Evolutionary conservation across 2,888 invertebrate species (phyloP).

Genomic region (Nephrotoma guestfalica): DNA sequence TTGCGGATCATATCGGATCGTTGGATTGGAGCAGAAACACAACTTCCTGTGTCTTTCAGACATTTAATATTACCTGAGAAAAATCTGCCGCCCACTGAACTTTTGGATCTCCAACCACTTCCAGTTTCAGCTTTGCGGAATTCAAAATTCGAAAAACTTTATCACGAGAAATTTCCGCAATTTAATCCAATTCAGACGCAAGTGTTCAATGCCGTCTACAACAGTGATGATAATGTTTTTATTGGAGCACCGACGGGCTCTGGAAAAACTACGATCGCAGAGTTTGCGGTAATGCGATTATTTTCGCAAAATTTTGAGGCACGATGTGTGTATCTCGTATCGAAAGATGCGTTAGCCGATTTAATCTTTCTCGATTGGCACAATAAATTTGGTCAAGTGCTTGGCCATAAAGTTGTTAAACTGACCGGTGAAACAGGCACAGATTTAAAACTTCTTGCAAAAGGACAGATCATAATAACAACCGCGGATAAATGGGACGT

Average conservation of each 20-base stretch:
- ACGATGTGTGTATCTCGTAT: constrained; percentile 85
- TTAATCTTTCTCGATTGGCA: constrained; percentile 85
- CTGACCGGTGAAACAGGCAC: constrained; percentile 96
- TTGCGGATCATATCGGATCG: constrained; percentile 78
- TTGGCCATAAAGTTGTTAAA: constrained; percentile 73
- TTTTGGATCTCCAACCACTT: constrained; percentile 90
- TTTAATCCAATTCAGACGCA: constrained; percentile 99
- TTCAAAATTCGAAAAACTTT: constrained; percentile 70
- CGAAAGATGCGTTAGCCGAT: constrained; percentile 83
- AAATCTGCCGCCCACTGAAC: constrained; percentile 93
- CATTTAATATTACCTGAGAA: constrained; percentile 96
- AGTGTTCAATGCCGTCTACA: constrained; percentile 97
- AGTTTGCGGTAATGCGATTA: constrained; percentile 85
- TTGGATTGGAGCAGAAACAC: constrained; percentile 91
- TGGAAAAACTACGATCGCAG: constrained; percentile 88
- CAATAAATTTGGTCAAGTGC: constrained; percentile 60
- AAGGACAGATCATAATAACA: constrained; percentile 91
- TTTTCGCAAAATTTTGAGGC: constrained; percentile 59
- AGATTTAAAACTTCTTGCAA: constrained; percentile 82
- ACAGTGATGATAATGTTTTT: constrained; percentile 95
- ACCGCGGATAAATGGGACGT: constrained; percentile 99
- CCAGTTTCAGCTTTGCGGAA: constrained; percentile 88
- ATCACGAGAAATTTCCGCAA: constrained; percentile 72
- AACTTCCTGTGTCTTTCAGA: constrained; percentile 91
- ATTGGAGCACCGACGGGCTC: constrained; percentile 88